Percentiles rank a stretch among this genome's conserved stretches.
Evolutionary conservation across 2,113 vertebrate genomes (phyloP).

Genomic region (Fulmarus glacialis): DNA sequence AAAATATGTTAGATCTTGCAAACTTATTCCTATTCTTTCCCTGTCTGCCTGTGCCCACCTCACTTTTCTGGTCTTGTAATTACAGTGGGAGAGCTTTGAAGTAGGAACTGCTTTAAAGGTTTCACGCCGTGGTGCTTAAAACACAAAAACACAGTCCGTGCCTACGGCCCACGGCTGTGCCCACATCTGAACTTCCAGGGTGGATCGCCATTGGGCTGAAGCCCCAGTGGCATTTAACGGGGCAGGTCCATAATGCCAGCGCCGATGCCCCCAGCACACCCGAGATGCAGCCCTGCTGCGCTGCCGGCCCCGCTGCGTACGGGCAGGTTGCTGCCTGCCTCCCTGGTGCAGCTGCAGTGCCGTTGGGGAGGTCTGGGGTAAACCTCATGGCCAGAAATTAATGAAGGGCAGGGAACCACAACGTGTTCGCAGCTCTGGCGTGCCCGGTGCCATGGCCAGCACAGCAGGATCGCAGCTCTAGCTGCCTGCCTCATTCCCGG

Average conservation of each 20-base stretch:
- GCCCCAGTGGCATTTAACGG: not conserved
- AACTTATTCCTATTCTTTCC: not conserved
- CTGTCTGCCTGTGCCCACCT: not conserved
- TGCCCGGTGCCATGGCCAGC: rapidly evolving
- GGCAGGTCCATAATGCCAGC: rapidly evolving
- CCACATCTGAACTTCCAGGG: not conserved
- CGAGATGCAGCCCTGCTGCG: rapidly evolving
- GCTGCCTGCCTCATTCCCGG: not conserved
- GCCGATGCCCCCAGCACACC: rapidly evolving
- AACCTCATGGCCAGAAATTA: not conserved
- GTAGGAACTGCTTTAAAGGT: not conserved
- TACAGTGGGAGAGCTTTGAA: not conserved
- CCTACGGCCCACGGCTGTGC: rapidly evolving
- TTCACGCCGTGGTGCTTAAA: not conserved
- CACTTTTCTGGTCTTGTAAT: not conserved
- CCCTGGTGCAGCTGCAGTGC: not conserved
- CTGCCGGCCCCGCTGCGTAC: rapidly evolving
- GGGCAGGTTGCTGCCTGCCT: not conserved
- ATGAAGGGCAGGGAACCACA: not conserved
- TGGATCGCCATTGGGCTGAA: not conserved
- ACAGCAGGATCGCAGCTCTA: not conserved
- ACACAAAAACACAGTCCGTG: not conserved
- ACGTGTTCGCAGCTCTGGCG: not conserved
- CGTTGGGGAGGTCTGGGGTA: not conserved
- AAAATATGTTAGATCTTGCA: not conserved